Conservation (phyloP, 2,797 vertebrate genomes). For the Danio choprae region DNA sequence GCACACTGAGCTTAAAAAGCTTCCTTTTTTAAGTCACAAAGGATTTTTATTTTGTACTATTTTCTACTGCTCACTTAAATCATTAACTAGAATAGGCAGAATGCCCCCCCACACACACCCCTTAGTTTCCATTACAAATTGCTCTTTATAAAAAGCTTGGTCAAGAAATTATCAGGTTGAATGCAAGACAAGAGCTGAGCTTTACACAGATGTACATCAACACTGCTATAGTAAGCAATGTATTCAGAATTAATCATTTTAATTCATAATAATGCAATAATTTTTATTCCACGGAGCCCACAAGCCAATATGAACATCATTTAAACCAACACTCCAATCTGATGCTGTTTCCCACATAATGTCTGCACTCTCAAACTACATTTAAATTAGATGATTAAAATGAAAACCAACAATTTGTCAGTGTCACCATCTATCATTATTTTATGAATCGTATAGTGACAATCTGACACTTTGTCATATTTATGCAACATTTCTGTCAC, state of each 20-base stretch:
- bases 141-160: neutral
- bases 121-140: neutral
- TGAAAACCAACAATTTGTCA: neutral
- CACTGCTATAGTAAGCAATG: neutral
- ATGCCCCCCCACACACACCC: too few species aligned
- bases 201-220: neutral
- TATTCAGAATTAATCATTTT: neutral
- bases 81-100: neutral
- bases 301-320: neutral
- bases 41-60: conserved; percentile 1
- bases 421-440: conserved; percentile 54
- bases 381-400: neutral
- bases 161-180: neutral
- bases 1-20: conserved; percentile 68
- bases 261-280: neutral
- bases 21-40: conserved; percentile 62
- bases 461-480: conserved; percentile 40
- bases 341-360: neutral
- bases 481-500: neutral
- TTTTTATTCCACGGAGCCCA: neutral
- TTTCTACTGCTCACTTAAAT: neutral
- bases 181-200: neutral
- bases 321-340: neutral
- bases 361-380: neutral
- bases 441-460: conserved; percentile 62